phyloP scores from a whole-genome alignment of 2,113 vertebrate species.

The Semicossyphus pulcher region DNA sequence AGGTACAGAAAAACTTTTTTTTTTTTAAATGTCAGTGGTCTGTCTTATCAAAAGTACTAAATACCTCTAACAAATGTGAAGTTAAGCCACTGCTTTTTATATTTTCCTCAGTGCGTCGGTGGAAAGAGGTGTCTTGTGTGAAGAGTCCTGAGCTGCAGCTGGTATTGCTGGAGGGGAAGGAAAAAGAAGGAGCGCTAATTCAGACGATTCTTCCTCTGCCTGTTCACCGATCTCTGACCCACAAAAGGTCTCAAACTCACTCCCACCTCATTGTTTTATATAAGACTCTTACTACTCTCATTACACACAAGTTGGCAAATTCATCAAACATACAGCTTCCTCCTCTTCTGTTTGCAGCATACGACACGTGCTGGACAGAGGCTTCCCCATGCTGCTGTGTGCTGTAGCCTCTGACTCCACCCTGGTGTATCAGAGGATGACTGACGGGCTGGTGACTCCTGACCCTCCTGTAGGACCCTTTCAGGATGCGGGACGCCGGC shows the following conservation, averaged over 20 bases:
- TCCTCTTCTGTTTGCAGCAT: slow-evolving; percentile 67
- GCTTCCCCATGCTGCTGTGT: slow-evolving; percentile 84
- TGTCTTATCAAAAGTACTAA: too few species aligned
- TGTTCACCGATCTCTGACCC: slow-evolving; percentile 84
- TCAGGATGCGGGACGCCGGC: slow-evolving; percentile 75
- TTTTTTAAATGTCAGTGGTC: too few species aligned
- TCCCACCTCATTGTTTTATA: not conserved
- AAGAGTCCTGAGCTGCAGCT: slow-evolving; percentile 87
- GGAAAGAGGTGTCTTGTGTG: slow-evolving; percentile 88
- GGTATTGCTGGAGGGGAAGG: slow-evolving; percentile 87
- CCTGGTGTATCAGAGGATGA: slow-evolving; percentile 93
- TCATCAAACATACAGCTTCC: not conserved
- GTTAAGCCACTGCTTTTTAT: too few species aligned
- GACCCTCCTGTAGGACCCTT: slow-evolving; percentile 87
- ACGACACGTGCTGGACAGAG: slow-evolving; percentile 73
- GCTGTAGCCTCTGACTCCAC: slow-evolving; percentile 94
- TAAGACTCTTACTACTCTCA: not conserved
- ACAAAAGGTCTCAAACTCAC: slow-evolving; percentile 82
- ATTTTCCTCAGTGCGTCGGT: slow-evolving; percentile 84
- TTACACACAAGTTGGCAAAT: not conserved
- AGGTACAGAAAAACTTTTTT: too few species aligned
- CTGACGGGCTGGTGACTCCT: slow-evolving; percentile 92
- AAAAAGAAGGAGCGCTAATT: slow-evolving; percentile 81
- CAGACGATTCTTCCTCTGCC: slow-evolving; percentile 89
- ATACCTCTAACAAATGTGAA: too few species aligned